Evolutionary conservation across 2,113 vertebrate genomes (phyloP), one percentile per base, ranked within the genome.

Genomic region (Alethe castanea): DNA sequence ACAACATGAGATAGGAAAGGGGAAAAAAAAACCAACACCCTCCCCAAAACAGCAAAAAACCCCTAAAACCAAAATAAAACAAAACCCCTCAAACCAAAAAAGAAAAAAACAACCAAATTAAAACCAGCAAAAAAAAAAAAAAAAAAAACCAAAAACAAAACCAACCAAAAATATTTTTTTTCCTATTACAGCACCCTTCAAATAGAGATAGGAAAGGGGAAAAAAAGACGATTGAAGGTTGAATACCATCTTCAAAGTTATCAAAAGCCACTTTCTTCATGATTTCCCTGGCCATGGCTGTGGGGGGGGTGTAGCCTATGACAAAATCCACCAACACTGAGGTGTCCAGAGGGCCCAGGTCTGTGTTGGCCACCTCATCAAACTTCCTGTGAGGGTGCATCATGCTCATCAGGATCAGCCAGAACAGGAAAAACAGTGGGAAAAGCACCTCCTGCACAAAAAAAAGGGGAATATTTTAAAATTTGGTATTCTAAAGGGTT

Each of bases 351-450:
- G 86, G 42, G 15, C 88, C 95, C 24, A 98, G 97, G 74, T 98
- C 86, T 40, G 72, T 62, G 86, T 98, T 97, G 81, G 94, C 33
- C 5, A 96, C 92, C 81, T 97, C 97, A 3, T 83, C 96, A 0
- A 97, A 98, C 10, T 88, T 96, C 92, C 97, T 97, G 89, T 97
- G 98, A 4, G 98, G 98, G 65, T 98, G 98, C 96, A 98, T 97
- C 98, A 98, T 97, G 93, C 98, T 98, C 95, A 98, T 97, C 90
- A 98, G 91, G 77, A 98, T 98, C 38, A 98, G 95, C 97, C 98
- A 98, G 77, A 98, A 98, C 26, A 98, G 94, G 96, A 98, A 98
- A 54, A 98, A 98, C 14, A 98, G 88, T 0, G 98, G 98, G 88
- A 98, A 98, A 86, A 98, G 95, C 81, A 98, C 91, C 94, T 98